Base-by-base conservation (phyloP, 1,140 invertebrate genomes). In the Psilanteris sp. region DNA sequence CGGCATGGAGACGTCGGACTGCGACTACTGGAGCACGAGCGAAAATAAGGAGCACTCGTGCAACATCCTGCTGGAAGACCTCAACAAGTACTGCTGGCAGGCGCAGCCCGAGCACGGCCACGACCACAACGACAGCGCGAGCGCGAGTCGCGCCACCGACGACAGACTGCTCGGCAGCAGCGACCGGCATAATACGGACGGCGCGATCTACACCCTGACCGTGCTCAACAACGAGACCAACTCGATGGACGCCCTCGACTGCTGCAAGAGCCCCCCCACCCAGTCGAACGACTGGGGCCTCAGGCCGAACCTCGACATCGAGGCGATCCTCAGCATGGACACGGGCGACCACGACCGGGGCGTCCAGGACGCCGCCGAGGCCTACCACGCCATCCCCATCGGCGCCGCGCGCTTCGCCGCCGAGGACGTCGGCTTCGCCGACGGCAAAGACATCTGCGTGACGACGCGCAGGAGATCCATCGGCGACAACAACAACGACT, bases 81-180 rank as follows among this genome's bases (percentile, higher is more conserved):
- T 95, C 18, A 94, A 94, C 82, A 93, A 94, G 77, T 94, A 92
- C 83, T 94, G 93, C 77, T 95, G 94, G 94, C 92, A 82, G 14
- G 57, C 83, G 0, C 80, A 81, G 14, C 73, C 83, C 0, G 83
- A 78, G 1, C 61, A 64, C 5, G 31, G 24, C 5, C 68, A 67
- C 48, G 67, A 77, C 0, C 41, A 48, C 2, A 43, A 24, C 22
- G 68, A 72, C 8, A 43, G 13, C 6, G 70, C 59, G 1, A 68
- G 16, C 9, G 52, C 41, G 0, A 54, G 52, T 8, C 57, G 81
- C 3, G 43, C 67, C 3, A 31, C 52, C 24, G 78, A 41, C 32
- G 78, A 75, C 22, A 62, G 81, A 13, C 32, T 79, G 29, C 50
- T 77, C 4, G 37, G 73, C 15, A 85, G 72, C 16, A 85, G 79